Base-by-base conservation (phyloP, 2,797 vertebrate genomes). In the Cirrhinus mrigala region DNA sequence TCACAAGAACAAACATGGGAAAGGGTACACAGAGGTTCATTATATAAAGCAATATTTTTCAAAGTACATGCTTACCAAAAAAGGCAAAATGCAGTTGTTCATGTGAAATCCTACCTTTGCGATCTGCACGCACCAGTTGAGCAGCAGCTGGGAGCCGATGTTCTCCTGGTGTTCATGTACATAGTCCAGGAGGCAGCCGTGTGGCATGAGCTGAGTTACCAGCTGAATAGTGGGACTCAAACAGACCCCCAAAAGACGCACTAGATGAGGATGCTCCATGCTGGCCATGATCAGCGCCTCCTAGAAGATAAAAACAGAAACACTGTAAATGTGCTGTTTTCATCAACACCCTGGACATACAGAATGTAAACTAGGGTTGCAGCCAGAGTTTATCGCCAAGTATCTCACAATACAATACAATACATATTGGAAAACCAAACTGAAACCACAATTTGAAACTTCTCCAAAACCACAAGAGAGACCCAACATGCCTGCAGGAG, bases 81-180 rank as follows among this genome's bases (percentile, higher is more conserved):
- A 15, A 80, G 12, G 9, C 14, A 62, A 74, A 6, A 64, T 18
- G 27, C 37, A 33, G 9, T 11, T 46, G 18, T 18, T 50, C 11
- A 64, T 24, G 3, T 22, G 46, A 58, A 78, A 3, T 27, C 89
- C 76, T 94, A 97, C 97, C 96, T 97, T 97, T 20, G 97, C 96
- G 87, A 97, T 97, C 86, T 97, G 97, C 78, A 97, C 96, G 92
- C 96, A 96, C 97, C 97, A 97, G 88, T 97, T 97, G 22, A 97
- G 94, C 84, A 97, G 93, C 68, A 97, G 93, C 89, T 97, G 97
- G 37, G 97, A 97, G 50, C 97, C 97, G 27, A 97, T 96, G 64
- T 97, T 96, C 87, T 97, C 97, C 92, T 96, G 97, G 76, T 97
- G 96, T 60, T 97, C 96, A 14, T 96, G 96, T 14, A 97, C 95